phyloP scores from a whole-genome alignment of 2,797 vertebrate genomes.

The Neosilurus mollespiculum region DNA sequence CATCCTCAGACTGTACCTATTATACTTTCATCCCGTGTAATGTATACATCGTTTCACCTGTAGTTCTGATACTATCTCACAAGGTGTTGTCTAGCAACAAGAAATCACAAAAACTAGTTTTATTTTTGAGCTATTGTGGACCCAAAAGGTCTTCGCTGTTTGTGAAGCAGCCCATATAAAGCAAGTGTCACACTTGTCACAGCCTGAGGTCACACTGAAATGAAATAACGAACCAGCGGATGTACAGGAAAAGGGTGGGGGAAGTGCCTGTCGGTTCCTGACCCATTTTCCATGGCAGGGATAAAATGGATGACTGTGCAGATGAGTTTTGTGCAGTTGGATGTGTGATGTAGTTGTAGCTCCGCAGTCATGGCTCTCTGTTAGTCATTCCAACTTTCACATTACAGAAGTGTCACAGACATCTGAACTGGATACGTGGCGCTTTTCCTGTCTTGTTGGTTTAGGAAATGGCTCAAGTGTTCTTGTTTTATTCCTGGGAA shows the following conservation, averaged over 20 bases:
- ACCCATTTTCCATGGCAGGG: slow-evolving; percentile 8
- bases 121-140: no score
- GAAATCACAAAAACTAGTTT: no score
- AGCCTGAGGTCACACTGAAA: not conserved
- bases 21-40: no score
- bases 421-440: not conserved
- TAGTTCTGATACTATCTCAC: no score
- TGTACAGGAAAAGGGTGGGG: not conserved
- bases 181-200: no score
- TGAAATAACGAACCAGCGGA: not conserved
- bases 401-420: not conserved
- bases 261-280: not conserved
- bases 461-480: no score
- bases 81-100: no score
- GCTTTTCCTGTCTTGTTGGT: not conserved
- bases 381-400: no score
- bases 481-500: not conserved
- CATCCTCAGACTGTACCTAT: no score
- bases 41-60: no score
- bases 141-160: no score
- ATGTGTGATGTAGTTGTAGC: not conserved
- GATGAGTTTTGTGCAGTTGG: not conserved
- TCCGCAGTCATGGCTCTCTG: not conserved
- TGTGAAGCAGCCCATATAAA: no score
- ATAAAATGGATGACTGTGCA: not conserved